Evolutionary conservation across 2,888 invertebrate genomes (phyloP).

Genomic region (Rutpela maculata): DNA sequence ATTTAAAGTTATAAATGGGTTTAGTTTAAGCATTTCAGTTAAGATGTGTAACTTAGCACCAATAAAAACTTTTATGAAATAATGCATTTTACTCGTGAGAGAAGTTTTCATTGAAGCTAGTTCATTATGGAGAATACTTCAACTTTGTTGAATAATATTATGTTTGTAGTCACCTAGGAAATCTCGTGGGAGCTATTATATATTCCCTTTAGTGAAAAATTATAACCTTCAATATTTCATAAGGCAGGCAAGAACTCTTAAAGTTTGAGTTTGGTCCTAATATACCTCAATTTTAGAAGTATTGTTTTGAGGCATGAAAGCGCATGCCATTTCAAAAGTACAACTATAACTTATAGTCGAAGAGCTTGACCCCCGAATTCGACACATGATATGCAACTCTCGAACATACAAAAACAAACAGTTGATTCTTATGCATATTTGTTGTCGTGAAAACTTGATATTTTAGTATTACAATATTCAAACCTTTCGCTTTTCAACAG

Average conservation of each 20-base stretch:
- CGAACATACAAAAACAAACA: no score
- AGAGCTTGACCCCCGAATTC: no score
- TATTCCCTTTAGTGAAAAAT: conserved; percentile 54
- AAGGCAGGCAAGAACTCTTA: conserved; percentile 41
- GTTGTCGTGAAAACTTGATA: no score
- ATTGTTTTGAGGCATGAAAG: neutral
- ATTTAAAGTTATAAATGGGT: conserved; percentile 37
- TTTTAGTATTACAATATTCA: no score
- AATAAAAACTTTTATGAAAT: conserved; percentile 53
- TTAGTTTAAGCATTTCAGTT: conserved; percentile 41
- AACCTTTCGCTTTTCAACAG: no score
- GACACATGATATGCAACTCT: no score
- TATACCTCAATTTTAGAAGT: conserved; percentile 19
- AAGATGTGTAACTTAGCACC: conserved; percentile 46
- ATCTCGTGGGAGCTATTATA: conserved; percentile 56
- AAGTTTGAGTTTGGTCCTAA: conserved; percentile 45
- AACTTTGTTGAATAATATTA: conserved; percentile 59
- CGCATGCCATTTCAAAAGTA: neutral
- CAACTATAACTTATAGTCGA: no score
- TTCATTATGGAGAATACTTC: conserved; percentile 57
- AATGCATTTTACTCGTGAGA: conserved; percentile 54
- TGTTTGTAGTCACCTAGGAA: conserved; percentile 55
- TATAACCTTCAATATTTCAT: conserved; percentile 53
- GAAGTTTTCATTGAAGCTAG: conserved; percentile 52
- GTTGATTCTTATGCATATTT: no score